Evolutionary conservation across 2,888 invertebrate species (phyloP), one percentile per base, ranked within the genome.

Genomic region (Idaea dimidiata): DNA sequence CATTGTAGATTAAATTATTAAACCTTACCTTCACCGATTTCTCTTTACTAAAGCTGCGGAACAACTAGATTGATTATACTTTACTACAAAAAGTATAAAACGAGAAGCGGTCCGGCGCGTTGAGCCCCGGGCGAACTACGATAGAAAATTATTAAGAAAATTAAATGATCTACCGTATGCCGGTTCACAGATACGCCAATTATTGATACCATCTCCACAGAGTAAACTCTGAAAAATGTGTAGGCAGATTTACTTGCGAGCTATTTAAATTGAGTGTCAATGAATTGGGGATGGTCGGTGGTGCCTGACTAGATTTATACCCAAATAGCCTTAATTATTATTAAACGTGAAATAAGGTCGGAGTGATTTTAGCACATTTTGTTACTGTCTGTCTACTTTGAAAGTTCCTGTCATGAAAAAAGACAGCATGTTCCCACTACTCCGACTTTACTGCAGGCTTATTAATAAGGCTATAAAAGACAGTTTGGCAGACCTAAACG

Each of bases 91-190:
- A 87, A 86, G 86, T 83, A 87, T 77, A 86, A 87, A 86, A 87
- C 85, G 75, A 83, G 80, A 79, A 76, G 78, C 77, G 70, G 71
- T 70, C 82, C 79, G 77, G 83, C 79, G 73, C 70, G 68, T 67
- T 78, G 70, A 71, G 89, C 91, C 87, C 68, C 69, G 61, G 86
- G 91, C 86, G 64, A 72, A 74, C 79, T 79, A 72, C 88, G 90
- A 90, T 91, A 91, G 91, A 89, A 91, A 90, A 90, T 91, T 91
- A 92, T 91, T 89, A 89, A 89, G 91, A 91, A 91, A 91, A 91
- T 91, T 90, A 91, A 92, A 91, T 91, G 90, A 91, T 91, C 89
- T 88, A 88, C 88, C 80, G 86, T 84, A 78, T 79, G 83, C 84
- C 78, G 78, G 84, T 81, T 81, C 81, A 86, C 82, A 88, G 91